Base-by-base conservation (phyloP, 2,797 vertebrate genomes). In the Echeneis naucrates region DNA sequence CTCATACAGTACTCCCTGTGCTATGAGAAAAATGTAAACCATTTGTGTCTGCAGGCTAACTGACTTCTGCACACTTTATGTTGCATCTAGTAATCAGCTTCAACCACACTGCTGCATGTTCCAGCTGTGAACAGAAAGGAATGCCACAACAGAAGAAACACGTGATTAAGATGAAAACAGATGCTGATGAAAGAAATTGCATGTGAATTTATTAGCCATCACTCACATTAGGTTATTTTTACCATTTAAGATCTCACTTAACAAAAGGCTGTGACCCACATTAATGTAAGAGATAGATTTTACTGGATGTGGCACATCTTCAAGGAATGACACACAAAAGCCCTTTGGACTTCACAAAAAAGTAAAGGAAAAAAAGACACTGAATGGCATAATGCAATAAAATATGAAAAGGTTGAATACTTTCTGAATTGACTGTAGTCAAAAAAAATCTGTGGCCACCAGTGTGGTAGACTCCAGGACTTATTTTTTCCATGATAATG, bases 11-110 rank as follows among this genome's bases (percentile, higher is more conserved):
- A 58, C 68, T 59, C 27, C 2, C 44, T 76, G 65, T 16, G 50
- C 80, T 73, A 78, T 76, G 82, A 75, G 21, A 82, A 87, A 76
- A 65, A 86, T 87, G 4, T 53, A 71, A 86, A 87, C 74, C 70
- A 81, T 83, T 74, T 55, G 45, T 44, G 45, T 44, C 77, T 68
- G 30, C 69, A 67, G 78, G 65, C 72, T 55, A 38, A 63, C 52
- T 52, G 38, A 78, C 33, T 79, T 69, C 44, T 64, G 13, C 54
- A 21, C 72, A 61, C 54, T 69, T 44, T 33, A 11, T 16, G 16
- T 33, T 42, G 24, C 37, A 16, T 48, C 30, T 63, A 38, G 5
- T 42, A 37, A 59, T 70, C 19, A n/a, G 40, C 54, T 62, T 54
- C 21, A 35, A 44, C 47, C 37, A 56, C 51, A 16, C n/a, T 45